Evolutionary conservation across 2,888 invertebrate species (phyloP), one percentile per base, ranked within the genome.

Genomic region (Archips crataeganus): DNA sequence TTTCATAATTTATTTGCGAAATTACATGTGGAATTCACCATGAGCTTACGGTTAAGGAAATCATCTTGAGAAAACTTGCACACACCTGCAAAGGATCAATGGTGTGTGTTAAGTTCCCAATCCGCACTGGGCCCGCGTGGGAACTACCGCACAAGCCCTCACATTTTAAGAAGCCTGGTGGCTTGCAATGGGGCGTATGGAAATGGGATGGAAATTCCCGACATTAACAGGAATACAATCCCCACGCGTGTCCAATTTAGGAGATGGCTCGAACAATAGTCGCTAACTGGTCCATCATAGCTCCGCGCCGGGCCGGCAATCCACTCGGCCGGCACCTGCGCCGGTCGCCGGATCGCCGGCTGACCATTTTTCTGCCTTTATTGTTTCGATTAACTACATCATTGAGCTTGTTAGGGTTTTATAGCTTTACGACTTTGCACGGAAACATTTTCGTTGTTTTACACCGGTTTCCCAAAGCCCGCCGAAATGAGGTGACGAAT

Each of bases 271-370:
- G 80, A 82, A 85, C 85, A 85, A 87, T 84, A 82, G 82, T 81
- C 78, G 80, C 84, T 87, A 86, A 87, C 86, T 81, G 86, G 79
- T 84, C 81, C 79, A 84, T 87, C 87, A 86, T 83, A 83, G 80
- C 70, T 23, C 71, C 77, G 78, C 77, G 78, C 78, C 79, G 75
- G 80, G 75, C 59, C 34, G 36, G 6, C 59, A 10, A 59, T 32
- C 36, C 34, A 57, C 65, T 65, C 34, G 61, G 61, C 36, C n/a
- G 32, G 9, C 71, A 71, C 71, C 71, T 71, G 71, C 60, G 64
- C 36, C 70, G 57, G 15, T 45, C 51, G 62, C 54, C 39, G 10
- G 45, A 54, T 63, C 4, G 23, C 13, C 47, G 5, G 36, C 10
- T 36, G n/a, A n/a, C 51, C 64, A 34, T 65, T 65, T 65, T 65